Evolutionary conservation across 2,113 vertebrate species (phyloP), one percentile per base, ranked within the genome.

Genomic region (Toxotes chatareus): DNA sequence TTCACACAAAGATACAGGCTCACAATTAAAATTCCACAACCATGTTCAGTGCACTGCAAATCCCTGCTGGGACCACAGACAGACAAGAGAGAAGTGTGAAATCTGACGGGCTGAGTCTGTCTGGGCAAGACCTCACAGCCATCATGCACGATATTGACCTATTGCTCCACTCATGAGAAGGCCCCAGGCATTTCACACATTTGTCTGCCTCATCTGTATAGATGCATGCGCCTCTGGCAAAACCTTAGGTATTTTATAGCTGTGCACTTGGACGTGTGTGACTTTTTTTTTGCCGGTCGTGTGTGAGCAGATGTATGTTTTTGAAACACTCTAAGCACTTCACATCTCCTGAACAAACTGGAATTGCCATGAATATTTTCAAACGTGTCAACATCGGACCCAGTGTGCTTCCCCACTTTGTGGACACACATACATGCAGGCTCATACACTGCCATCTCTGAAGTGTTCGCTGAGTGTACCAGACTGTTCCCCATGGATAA

Each of bases 141-240:
- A 82, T 86, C 84, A 86, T 86, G 83, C 90, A 83, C 80, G 65
- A 79, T 73, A 59, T 64, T 92, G 83, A 92, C 90, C 88, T 88
- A 76, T 68, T 67, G 85, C 71, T 88, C 59, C 60, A 55, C 82
- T 90, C 79, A 76, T 77, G 79, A 86, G 57, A 89, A 40, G 38
- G 65, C 83, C 73, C 56, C n/a, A 62, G 66, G 84, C 67, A 82
- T 80, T 92, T 89, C 64, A 65, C 73, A 73, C 79, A 75, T 77
- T 76, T 72, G n/a, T 85, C 65, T 87, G 32, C 40, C 56, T 80
- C 63, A 56, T 40, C 16, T 79, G 42, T 46, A 61, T 21, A 21
- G n/a, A 69, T 69, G 34, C 12, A 13, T 55, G 23, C 2, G 1
- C 46, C 53, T 13, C 6, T 13, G 27, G 55, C 57, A 51, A 70